Conservation (phyloP, 2,113 vertebrate genomes). For the Chroicocephalus ridibundus region DNA sequence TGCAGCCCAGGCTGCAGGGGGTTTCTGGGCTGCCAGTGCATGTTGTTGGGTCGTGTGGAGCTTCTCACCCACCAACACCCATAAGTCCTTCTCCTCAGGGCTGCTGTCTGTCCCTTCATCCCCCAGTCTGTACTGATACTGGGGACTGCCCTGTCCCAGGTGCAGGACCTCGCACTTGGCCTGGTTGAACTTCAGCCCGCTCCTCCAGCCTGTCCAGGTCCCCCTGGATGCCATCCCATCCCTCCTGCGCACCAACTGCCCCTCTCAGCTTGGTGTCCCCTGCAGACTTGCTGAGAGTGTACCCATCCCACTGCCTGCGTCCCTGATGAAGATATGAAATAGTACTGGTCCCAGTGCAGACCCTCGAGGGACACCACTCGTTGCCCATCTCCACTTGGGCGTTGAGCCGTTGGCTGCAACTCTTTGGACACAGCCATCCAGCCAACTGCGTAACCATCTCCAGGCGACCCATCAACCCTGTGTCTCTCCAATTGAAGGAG, state of each 20-base stretch:
- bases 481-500: too few species aligned
- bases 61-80: neutral
- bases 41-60: accelerated
- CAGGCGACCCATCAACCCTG: neutral
- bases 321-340: neutral
- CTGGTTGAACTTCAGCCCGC: neutral
- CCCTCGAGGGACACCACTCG: neutral
- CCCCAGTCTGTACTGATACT: neutral
- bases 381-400: neutral
- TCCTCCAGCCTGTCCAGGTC: neutral
- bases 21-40: too few species aligned
- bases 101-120: too few species aligned
- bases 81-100: too few species aligned
- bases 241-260: neutral
- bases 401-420: neutral
- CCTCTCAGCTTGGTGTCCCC: neutral
- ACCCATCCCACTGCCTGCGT: neutral
- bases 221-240: neutral
- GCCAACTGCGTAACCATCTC: neutral
- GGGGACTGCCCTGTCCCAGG: neutral
- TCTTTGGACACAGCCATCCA: neutral
- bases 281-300: neutral
- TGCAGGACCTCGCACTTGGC: neutral
- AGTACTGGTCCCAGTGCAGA: neutral
- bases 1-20: neutral